phyloP scores from a whole-genome alignment of 2,888 invertebrate species.

The Phanerotoma sp. region DNA sequence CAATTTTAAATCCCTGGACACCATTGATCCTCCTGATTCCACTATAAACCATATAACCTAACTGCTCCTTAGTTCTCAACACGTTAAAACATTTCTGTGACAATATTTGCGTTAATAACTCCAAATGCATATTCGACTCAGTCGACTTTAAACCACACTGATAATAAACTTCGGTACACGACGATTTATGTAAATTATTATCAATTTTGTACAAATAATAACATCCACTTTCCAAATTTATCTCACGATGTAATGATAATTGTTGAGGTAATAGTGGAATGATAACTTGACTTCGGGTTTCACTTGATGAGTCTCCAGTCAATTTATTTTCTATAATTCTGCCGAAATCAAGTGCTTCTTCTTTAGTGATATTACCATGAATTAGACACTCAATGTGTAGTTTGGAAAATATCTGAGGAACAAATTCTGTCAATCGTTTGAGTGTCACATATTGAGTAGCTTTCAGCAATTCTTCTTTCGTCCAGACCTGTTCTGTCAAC shows the following conservation, averaged over 20 bases:
- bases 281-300: conserved; percentile 27
- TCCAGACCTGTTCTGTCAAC: conserved; percentile 84
- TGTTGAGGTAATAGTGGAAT: conserved; percentile 81
- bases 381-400: conserved; percentile 88
- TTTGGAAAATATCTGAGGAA: conserved; percentile 76
- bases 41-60: conserved; percentile 94
- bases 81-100: conserved; percentile 90
- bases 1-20: conserved; percentile 77
- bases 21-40: conserved; percentile 82
- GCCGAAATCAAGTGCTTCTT: conserved; percentile 71
- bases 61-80: conserved; percentile 87
- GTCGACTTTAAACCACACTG: conserved; percentile 80
- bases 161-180: conserved; percentile 84
- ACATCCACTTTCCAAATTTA: conserved; percentile 82
- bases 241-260: conserved; percentile 76
- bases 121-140: conserved; percentile 75
- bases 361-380: conserved; percentile 82
- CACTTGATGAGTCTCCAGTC: conserved; percentile 51
- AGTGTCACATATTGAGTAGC: conserved; percentile 76
- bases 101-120: conserved; percentile 84
- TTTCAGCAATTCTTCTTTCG: conserved; percentile 81
- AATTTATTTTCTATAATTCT: conserved; percentile 69
- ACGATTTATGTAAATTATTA: conserved; percentile 85
- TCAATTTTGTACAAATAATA: conserved; percentile 74
- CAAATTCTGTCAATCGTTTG: conserved; percentile 75